Conservation (phyloP, 2,113 vertebrate species). For the human region DNA sequence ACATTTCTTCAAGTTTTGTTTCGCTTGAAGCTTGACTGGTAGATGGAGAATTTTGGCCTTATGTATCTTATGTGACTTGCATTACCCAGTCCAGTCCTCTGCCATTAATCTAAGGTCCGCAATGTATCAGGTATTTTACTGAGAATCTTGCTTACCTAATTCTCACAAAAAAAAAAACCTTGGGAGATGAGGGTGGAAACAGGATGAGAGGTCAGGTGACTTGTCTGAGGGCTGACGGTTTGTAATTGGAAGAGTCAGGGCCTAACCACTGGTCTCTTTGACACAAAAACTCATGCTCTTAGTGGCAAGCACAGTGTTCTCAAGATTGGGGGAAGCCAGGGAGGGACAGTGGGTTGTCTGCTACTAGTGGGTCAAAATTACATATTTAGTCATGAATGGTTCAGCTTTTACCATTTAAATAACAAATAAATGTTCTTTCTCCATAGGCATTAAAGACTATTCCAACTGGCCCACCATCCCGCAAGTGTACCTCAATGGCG, state of each 20-base stretch:
- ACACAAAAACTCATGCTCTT: neutral
- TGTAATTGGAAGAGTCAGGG: accelerated
- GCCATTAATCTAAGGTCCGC: accelerated
- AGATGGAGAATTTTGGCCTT: neutral
- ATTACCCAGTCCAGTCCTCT: too few relatives aligned
- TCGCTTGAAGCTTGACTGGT: neutral
- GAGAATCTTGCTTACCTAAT: neutral
- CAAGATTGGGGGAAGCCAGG: neutral
- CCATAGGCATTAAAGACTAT: slow-evolving; percentile 93
- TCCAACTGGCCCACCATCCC: slow-evolving; percentile 99
- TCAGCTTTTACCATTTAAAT: neutral
- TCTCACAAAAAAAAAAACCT: neutral
- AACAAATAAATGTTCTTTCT: neutral
- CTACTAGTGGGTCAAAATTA: too few relatives aligned
- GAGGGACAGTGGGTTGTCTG: accelerated
- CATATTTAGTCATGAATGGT: accelerated
- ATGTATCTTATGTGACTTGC: neutral
- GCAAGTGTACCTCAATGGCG: slow-evolving; percentile 97
- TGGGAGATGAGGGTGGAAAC: neutral
- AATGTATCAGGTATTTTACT: accelerated
- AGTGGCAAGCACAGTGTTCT: accelerated
- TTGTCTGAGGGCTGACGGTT: too few relatives aligned
- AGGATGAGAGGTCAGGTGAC: accelerated
- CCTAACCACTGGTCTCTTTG: accelerated
- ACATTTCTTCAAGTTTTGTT: neutral